Conservation (phyloP, 2,888 invertebrate genomes). For the Anarsia innoxiella region DNA sequence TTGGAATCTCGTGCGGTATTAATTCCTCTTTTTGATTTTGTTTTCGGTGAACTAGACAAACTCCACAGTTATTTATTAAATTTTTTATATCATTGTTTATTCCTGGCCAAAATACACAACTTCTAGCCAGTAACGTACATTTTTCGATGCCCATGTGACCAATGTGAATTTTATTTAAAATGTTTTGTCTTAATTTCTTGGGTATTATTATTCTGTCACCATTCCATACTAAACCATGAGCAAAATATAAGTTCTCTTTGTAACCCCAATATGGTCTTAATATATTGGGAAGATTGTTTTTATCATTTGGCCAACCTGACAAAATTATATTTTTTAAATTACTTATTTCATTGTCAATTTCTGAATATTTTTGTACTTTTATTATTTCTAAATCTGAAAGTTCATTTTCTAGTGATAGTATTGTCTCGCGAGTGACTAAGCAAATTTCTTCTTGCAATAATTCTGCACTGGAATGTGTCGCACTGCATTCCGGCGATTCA, state of each 20-base stretch:
- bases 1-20: constrained; percentile 15
- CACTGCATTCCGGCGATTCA: constrained; percentile 11
- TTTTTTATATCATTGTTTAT: constrained; percentile 17
- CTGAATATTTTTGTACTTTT: constrained; percentile 13
- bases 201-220: constrained; percentile 17
- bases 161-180: constrained; percentile 18
- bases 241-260: constrained; percentile 14
- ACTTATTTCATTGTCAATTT: constrained; percentile 12
- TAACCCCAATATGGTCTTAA: constrained; percentile 5
- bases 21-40: constrained; percentile 7
- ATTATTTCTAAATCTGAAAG: constrained; percentile 17
- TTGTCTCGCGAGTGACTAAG: too few relatives aligned
- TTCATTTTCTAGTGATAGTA: constrained; percentile 6
- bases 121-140: constrained; percentile 16
- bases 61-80: constrained; percentile 15
- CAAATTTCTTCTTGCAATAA: too few relatives aligned
- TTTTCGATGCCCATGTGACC: constrained; percentile 20
- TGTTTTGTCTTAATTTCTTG: constrained; percentile 13
- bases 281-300: neutral
- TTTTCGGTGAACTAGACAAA: constrained; percentile 15
- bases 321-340: constrained; percentile 9
- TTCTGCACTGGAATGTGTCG: too few relatives aligned
- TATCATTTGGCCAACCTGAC: constrained; percentile 7
- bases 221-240: constrained; percentile 18
- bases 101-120: constrained; percentile 21